Evolutionary conservation across 2,113 vertebrate genomes (phyloP), one percentile per base, ranked within the genome.

Genomic region (Epinephelus cyanopodus): DNA sequence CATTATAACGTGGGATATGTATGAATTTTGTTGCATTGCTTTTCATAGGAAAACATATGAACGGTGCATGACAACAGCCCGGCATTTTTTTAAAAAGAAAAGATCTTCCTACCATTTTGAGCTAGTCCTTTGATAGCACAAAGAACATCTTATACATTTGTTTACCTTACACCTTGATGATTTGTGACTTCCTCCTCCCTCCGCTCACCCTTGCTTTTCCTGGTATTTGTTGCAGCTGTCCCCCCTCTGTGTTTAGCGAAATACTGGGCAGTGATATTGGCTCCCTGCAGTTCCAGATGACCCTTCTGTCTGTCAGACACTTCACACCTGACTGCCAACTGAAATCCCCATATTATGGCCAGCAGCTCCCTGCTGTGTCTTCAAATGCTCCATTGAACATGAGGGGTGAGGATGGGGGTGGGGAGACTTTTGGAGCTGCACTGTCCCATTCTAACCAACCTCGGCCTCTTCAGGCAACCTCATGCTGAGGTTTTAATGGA

Each of bases 301-400:
- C 89, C 85, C 74, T 75, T 82, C 56, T 81, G 79, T 86, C 86
- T 71, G 70, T 88, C 74, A 76, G 78, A 88, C 87, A 82, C 73
- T 83, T 87, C 85, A 86, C 90, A 90, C 88, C 81, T 88, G 87
- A 87, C 90, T 88, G 85, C 79, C 71, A 69, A 4, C 81, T 82
- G 75, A 88, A 88, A 88, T 86, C 83, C 74, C 72, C 71, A 65
- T 83, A 84, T 92, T 87, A 90, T 72, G 72, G 66, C 77, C 74
- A 54, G 79, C 48, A 79, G 83, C 74, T 73, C 64, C 87, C 88
- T 52, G 74, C 82, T 78, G 87, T 29, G 72, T 82, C 82, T 90
- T 45, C 62, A 81, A 88, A 87, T 53, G 91, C 85, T 86, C 67
- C 78, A 74, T 64, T 79, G 81, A 88, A 76, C 66, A 48, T 21